phyloP scores from a whole-genome alignment of 2,113 vertebrate species.

The Craseonycteris thonglongyai region DNA sequence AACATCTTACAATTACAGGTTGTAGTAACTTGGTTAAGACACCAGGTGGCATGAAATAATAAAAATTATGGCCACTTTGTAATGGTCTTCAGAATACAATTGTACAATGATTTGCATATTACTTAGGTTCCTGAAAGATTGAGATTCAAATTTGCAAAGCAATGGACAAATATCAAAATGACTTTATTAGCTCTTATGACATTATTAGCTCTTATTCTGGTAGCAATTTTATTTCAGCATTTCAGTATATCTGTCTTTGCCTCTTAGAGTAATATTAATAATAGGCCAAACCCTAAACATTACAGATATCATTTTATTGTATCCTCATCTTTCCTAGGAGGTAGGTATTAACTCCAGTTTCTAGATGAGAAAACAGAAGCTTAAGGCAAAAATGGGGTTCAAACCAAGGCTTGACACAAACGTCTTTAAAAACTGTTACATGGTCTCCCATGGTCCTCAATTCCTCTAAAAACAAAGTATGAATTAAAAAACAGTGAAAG shows the following conservation, averaged over 20 bases:
- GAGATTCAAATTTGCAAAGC: neutral
- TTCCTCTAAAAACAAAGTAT: neutral
- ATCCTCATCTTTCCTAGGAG: neutral
- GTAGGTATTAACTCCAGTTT: neutral
- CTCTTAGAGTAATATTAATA: neutral
- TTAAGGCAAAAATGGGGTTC: neutral
- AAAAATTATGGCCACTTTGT: conserved; percentile 23
- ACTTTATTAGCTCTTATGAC: neutral
- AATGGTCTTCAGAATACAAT: neutral
- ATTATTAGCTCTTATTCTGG: neutral
- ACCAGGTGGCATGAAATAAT: conserved; percentile 58
- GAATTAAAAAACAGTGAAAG: neutral
- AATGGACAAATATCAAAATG: neutral
- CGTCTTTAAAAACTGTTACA: neutral
- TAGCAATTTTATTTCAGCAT: neutral
- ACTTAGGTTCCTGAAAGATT: neutral
- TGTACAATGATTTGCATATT: neutral
- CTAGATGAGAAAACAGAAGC: neutral
- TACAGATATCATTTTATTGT: neutral
- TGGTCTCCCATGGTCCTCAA: neutral
- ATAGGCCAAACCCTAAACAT: neutral
- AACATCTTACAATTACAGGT: neutral
- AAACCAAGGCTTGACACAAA: neutral
- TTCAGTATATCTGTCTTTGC: neutral
- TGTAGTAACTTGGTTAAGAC: conserved; percentile 49